Evolutionary conservation across 2,888 invertebrate genomes (phyloP), one percentile per base, ranked within the genome.

Genomic region (Listrodromus nycthemerus): DNA sequence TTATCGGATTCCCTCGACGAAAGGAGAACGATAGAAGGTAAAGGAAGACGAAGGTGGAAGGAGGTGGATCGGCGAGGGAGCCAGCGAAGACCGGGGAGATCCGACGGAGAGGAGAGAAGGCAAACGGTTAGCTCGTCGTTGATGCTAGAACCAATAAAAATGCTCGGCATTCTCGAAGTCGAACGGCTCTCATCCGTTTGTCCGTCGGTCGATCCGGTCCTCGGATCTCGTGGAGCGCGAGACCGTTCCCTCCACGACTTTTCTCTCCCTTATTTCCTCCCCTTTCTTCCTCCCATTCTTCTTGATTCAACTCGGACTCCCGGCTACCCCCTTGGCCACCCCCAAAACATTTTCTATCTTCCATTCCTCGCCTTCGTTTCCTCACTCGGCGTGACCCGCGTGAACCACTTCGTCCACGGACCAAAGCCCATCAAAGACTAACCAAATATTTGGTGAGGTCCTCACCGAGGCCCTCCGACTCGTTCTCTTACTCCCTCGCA

Each of bases 401-500:
- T n/a, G 65, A 37, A 65, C 74, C 67, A 67, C 58, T 67, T 27
- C 66, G 80, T 74, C 71, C 74, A 69, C 67, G 24, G 75, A 76
- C 84, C 84, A 83, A 85, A 89, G 88, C 91, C 91, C 91, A 91
- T 91, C 91, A 91, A 89, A 90, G 91, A 90, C 91, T 92, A 92
- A 92, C 90, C 91, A 93, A 93, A 93, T 92, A 93, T 93, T 93
- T 93, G 91, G 86, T 89, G 87, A 92, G 89, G 89, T 91, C 90
- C 90, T 75, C 74, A 63, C 50, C 50, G 65, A 65, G 65, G 50
- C 65, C 50, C 7, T 41, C 69, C 6, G 61, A 27, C 50, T 52
- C 27, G 33, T 33, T 16, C 50, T 3, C 63, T 21, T 16, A 2
- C 45, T 7, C 50, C n/a, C 27, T 4, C 10, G 5, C 58, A 13